Evolutionary conservation across 1,140 invertebrate species (phyloP).

Genomic region (Drosophila mauritiana): DNA sequence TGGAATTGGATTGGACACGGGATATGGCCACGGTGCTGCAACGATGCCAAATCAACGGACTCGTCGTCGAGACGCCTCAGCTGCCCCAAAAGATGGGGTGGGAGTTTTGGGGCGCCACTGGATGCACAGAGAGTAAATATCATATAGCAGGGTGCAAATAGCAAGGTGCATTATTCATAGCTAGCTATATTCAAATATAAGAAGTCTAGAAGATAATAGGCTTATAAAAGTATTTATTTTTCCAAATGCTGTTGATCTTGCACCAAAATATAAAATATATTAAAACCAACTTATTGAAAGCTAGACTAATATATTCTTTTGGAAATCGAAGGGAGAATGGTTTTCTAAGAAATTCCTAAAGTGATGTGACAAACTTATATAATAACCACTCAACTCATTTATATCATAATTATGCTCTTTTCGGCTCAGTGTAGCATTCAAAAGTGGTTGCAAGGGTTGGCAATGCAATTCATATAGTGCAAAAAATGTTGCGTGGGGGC

Average conservation of each 20-base stretch:
- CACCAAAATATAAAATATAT: too few species aligned
- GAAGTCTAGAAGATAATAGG: too few species aligned
- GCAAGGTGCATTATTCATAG: background rate
- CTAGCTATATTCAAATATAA: too few species aligned
- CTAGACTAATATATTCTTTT: too few species aligned
- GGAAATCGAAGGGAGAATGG: too few species aligned
- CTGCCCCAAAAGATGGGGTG: slow-evolving; percentile 16
- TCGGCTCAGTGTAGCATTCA: slow-evolving; percentile 1
- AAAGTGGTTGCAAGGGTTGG: slow-evolving; percentile 9
- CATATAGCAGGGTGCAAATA: too few species aligned
- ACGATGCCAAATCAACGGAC: slow-evolving; percentile 73
- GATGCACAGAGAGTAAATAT: slow-evolving; percentile 10
- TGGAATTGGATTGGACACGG: slow-evolving; percentile 76
- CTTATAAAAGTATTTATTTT: too few species aligned
- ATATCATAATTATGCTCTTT: background rate
- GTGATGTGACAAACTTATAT: too few species aligned
- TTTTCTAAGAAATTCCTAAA: too few species aligned
- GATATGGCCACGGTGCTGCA: slow-evolving; percentile 45
- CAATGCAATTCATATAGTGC: slow-evolving; percentile 46
- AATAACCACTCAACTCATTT: too few species aligned
- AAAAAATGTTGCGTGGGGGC: slow-evolving; percentile 25
- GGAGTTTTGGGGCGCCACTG: background rate
- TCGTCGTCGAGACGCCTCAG: slow-evolving; percentile 73
- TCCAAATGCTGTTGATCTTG: too few species aligned
- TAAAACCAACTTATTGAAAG: too few species aligned